phyloP scores from a whole-genome alignment of 1,140 invertebrate genomes.

The Condylostylus longicornis region DNA sequence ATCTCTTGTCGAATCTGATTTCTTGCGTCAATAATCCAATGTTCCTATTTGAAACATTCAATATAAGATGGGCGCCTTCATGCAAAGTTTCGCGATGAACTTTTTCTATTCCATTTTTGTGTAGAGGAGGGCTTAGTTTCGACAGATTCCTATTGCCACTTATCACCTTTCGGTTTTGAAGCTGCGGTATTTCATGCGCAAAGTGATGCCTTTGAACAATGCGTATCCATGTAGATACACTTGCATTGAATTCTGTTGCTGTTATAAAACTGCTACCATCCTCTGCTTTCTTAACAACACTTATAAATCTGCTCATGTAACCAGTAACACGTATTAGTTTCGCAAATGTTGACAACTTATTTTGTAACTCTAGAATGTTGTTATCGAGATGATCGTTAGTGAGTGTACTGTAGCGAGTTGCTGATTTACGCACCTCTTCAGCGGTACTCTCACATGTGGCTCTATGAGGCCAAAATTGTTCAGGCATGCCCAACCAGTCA shows the following conservation, averaged over 20 bases:
- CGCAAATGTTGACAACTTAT: neutral
- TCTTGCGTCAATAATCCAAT: conserved; percentile 14
- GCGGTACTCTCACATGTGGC: conserved; percentile 5
- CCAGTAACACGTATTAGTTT: neutral
- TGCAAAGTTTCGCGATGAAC: conserved; percentile 8
- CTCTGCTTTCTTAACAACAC: neutral
- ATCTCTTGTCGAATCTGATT: conserved; percentile 7
- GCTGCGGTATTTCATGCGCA: neutral
- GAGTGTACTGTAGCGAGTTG: neutral
- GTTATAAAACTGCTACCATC: neutral
- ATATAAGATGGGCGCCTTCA: conserved; percentile 10
- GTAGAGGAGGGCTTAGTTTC: conserved; percentile 9
- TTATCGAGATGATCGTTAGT: neutral
- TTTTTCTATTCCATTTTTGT: conserved; percentile 7
- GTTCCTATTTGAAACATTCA: conserved; percentile 4
- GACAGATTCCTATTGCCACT: conserved; percentile 1
- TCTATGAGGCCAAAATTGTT: too few relatives aligned
- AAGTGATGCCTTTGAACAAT: neutral
- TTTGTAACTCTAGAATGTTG: neutral
- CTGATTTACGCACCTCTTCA: neutral
- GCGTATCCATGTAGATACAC: neutral
- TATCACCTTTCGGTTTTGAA: neutral
- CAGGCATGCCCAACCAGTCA: neutral
- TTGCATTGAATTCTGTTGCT: neutral
- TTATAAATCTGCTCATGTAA: neutral